Evolutionary conservation across 2,888 invertebrate genomes (phyloP), one percentile per base, ranked within the genome.

Genomic region (Clunio marinus): DNA sequence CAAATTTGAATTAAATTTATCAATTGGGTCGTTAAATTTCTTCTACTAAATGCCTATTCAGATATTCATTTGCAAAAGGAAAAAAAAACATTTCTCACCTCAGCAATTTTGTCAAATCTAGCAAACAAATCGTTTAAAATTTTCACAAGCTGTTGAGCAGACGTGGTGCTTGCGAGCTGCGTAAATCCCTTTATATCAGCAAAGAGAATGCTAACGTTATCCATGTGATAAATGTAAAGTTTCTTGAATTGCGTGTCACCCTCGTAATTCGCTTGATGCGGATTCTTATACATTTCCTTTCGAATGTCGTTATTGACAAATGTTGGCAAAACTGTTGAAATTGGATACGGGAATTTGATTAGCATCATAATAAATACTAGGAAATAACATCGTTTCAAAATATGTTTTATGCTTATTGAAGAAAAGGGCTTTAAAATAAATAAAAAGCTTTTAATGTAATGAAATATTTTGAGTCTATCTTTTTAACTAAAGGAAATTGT

Each of bases 151-250:
- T 93, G 91, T 74, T 93, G 91, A 1, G 95, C 92, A 70, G 88
- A 91, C 78, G 93, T 94, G 75, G 88, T 89, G 72, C 91, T 92
- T 8, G 95, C 93, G 73, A 96, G 77, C 72, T 92, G 93, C 85
- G 82, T 73, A 80, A 84, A 76, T 51, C 76, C 78, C 76, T 95
- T 95, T 75, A 96, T 96, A 75, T 96, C 96, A 2, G 96, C 96
- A 77, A 93, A 96, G 8, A 96, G 82, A 75, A 96, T 96, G 79
- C 94, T 94, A 72, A 98, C 97, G 76, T 96, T 91, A 75, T 96
- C 92, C 78, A 98, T 96, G 70, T 94, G 86, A 78, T 96, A 94
- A 72, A 98, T 94, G 79, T 97, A 98, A 70, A 98, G 89, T 78
- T 96, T 93, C 78, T 98, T 96, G 77, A 98, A 98, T 82, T 96